Base-by-base conservation (phyloP, 2,113 vertebrate genomes). In the Rhinolophus ferrumequinum region DNA sequence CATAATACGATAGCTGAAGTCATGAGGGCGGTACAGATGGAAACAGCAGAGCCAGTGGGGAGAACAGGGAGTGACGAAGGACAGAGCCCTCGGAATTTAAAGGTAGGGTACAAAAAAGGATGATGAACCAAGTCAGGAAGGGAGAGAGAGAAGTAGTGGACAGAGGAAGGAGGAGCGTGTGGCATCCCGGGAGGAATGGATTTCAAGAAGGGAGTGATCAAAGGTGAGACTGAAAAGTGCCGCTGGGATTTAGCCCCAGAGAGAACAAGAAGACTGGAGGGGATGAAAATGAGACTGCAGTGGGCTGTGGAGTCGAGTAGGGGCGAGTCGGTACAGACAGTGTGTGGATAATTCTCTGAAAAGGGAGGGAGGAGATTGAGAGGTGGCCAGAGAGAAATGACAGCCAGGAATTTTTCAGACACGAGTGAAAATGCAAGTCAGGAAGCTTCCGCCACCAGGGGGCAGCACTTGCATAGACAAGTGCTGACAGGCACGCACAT, bases 401-500 rank as follows among this genome's bases (percentile, higher is more conserved):
- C 41, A 44, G 28, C 11, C 21, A 35, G 81, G 38, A 69, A 35
- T 73, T 41, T 72, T 69, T 50, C 72, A 50, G 33, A 58, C 30
- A 0, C 0, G 22, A 41, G n/a, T 12, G 60, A 38, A 82, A 38
- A 11, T 28, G 22, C 41, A 87, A 8, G 38, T 18, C 5, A 72
- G 19, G 30, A 60, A 28, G 75, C 52, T 47, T 11, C 9, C 0
- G 24, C 64, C 96, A 80, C 72, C 72, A 85, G 96, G 38, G 35
- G 89, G 64, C 72, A 93, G 96, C 93, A 44, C 22, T 26, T 44
- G 30, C 22, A 21, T 0, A 26, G 84, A 7, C 22, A 54, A 2
- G 26, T 1, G 0, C 47, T 2, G 47, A 4, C 38, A 1, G 11
- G 30, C 70, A 10, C 41, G 5, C 19, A 1, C 15, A 1, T 8